Percentiles rank a stretch among this genome's conserved stretches.
Evolutionary conservation across 2,113 vertebrate genomes (phyloP).

Genomic region (Cynopterus brachyotis): DNA sequence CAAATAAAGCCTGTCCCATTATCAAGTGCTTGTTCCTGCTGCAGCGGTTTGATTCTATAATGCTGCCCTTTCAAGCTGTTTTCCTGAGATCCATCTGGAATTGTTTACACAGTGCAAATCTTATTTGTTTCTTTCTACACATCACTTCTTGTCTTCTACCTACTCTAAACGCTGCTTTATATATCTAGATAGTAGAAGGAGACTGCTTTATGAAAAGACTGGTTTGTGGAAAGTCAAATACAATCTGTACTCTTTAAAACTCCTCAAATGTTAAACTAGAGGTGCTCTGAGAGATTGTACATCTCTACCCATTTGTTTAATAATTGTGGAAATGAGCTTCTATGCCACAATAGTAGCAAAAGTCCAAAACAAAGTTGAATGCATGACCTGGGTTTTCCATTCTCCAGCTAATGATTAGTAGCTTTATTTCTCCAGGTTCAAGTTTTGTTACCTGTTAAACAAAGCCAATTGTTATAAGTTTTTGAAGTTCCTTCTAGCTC

Average conservation of each 20-base stretch:
- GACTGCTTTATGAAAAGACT: neutral
- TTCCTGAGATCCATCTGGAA: slow-evolving; percentile 51
- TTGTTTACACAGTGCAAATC: slow-evolving; percentile 42
- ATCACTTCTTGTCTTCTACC: neutral
- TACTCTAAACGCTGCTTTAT: neutral
- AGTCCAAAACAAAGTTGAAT: neutral
- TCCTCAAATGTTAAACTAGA: neutral
- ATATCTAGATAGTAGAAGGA: neutral
- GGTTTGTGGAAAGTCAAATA: neutral
- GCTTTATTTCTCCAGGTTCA: neutral
- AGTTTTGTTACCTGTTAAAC: neutral
- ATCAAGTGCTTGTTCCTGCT: neutral
- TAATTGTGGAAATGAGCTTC: neutral
- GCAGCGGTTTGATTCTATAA: neutral
- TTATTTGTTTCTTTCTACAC: slow-evolving; percentile 35
- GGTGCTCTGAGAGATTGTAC: neutral
- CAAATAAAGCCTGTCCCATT: slow-evolving; percentile 18
- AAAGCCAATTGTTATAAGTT: neutral
- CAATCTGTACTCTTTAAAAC: neutral
- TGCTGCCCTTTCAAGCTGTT: slow-evolving; percentile 58
- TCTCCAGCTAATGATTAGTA: too few relatives aligned
- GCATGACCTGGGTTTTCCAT: neutral
- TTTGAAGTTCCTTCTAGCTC: neutral
- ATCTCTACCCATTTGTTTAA: neutral
- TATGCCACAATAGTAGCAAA: neutral